These are phyloP conservation scores for Drosophila sp. DNA, from an alignment of 1,140 invertebrate genomes.

Conservation along the genomic window DNA sequence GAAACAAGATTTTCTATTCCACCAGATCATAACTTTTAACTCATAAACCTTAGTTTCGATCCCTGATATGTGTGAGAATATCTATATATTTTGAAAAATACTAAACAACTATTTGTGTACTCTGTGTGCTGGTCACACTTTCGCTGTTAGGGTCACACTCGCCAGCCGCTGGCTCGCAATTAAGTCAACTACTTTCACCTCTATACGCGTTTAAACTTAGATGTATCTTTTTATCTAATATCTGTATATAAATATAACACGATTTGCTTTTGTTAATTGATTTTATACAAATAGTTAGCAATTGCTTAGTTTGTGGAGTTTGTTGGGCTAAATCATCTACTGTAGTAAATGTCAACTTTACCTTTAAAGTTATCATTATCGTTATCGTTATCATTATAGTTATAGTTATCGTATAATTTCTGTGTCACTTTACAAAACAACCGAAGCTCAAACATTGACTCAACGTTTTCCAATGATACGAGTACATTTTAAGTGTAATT, in stretches of 20 bases:
- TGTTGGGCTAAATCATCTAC: slow-evolving; percentile 58
- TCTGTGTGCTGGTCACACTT: slow-evolving; percentile 20
- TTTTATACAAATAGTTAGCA: slow-evolving; percentile 71
- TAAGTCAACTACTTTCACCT: slow-evolving; percentile 67
- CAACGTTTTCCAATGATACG: slow-evolving; percentile 36
- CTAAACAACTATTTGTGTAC: slow-evolving; percentile 19
- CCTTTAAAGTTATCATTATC: slow-evolving; percentile 25
- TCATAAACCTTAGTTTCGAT: too few relatives aligned
- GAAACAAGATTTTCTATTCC: too few relatives aligned
- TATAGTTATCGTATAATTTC: slow-evolving; percentile 63
- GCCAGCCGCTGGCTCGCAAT: slow-evolving; percentile 37
- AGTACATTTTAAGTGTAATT: slow-evolving; percentile 9
- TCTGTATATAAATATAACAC: slow-evolving; percentile 77
- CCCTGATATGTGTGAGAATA: too few relatives aligned
- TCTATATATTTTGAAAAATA: slow-evolving; percentile 22
- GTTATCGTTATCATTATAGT: slow-evolving; percentile 21
- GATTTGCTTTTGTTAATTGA: slow-evolving; percentile 40
- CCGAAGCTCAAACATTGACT: slow-evolving; percentile 73
- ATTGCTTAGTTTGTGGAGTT: slow-evolving; percentile 72
- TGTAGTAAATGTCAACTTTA: slow-evolving; percentile 43
- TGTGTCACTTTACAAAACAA: slow-evolving; percentile 70
- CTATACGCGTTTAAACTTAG: slow-evolving; percentile 71
- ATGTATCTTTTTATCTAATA: slow-evolving; percentile 66
- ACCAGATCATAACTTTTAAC: too few relatives aligned
- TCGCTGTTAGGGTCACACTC: slow-evolving; percentile 25